Evolutionary conservation across 2,113 vertebrate species (phyloP).

Genomic region (Pollachius pollachius): DNA sequence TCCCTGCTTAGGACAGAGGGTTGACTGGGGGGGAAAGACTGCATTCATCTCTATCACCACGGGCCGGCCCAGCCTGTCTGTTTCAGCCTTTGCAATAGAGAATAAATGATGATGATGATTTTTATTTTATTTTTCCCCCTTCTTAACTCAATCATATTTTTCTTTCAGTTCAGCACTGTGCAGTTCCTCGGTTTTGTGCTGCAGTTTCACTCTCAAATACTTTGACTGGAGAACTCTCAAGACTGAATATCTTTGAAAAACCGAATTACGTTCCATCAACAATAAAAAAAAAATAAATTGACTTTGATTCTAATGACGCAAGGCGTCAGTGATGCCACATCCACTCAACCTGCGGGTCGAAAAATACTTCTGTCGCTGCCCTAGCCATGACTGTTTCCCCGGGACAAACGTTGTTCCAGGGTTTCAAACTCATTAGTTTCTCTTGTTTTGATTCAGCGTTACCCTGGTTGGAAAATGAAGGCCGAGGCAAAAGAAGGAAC

Average conservation of each 20-base stretch:
- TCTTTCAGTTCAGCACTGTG: background rate
- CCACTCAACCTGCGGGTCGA: background rate
- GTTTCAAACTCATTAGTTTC: background rate
- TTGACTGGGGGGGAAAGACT: constrained; percentile 25
- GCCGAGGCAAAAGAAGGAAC: background rate
- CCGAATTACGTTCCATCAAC: background rate
- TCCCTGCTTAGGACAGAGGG: constrained; percentile 37
- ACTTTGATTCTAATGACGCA: background rate
- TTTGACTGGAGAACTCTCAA: background rate
- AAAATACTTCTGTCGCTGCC: background rate
- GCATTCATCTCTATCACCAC: constrained; percentile 48
- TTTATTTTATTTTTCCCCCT: background rate
- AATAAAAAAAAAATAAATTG: background rate
- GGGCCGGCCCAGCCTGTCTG: constrained; percentile 27
- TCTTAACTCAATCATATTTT: background rate
- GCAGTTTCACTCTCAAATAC: background rate
- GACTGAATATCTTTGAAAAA: background rate
- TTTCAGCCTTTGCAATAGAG: constrained; percentile 42
- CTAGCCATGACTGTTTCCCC: background rate
- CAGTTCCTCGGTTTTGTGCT: background rate
- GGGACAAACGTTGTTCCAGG: background rate
- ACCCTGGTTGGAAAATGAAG: background rate
- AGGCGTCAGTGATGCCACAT: background rate
- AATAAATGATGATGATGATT: constrained; percentile 48
- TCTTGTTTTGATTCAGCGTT: background rate